These are phyloP conservation scores for Muscicapa adusta DNA, from an alignment of 2,113 vertebrate species.

Conservation along the genomic window DNA sequence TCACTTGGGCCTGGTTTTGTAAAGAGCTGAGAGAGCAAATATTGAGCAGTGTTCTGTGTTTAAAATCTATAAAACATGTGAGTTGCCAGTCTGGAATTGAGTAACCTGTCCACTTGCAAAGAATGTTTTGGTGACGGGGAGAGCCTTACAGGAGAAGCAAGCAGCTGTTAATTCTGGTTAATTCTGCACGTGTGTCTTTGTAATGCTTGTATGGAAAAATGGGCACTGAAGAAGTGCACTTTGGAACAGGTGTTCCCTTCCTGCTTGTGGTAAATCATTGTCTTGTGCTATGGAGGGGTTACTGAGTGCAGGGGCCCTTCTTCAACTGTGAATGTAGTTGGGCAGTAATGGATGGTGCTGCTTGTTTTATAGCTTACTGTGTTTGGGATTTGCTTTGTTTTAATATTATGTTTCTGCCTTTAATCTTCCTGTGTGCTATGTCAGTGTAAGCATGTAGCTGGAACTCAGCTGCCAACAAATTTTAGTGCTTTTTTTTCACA, in stretches of 20 bases:
- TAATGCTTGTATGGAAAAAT: neutral
- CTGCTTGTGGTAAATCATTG: neutral
- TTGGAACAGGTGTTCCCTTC: neutral
- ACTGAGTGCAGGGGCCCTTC: neutral
- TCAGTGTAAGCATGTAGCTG: neutral
- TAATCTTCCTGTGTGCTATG: neutral
- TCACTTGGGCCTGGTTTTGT: neutral
- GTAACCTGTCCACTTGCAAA: neutral
- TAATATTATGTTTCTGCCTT: neutral
- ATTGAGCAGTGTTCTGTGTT: rapidly evolving
- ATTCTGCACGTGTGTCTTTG: neutral
- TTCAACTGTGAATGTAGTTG: neutral
- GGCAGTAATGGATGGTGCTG: neutral
- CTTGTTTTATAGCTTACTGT: neutral
- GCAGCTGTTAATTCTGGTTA: neutral
- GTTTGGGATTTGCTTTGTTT: neutral
- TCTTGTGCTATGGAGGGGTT: too few species aligned
- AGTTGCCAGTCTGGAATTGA: neutral
- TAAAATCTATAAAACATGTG: rapidly evolving
- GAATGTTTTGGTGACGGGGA: neutral
- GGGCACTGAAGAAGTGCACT: neutral
- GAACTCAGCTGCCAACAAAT: neutral
- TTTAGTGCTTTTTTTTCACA: neutral
- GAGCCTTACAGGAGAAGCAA: neutral
- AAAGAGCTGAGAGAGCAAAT: neutral